Base-by-base conservation (phyloP, 2,888 invertebrate genomes). In the Carpatolechia fugitivella region DNA sequence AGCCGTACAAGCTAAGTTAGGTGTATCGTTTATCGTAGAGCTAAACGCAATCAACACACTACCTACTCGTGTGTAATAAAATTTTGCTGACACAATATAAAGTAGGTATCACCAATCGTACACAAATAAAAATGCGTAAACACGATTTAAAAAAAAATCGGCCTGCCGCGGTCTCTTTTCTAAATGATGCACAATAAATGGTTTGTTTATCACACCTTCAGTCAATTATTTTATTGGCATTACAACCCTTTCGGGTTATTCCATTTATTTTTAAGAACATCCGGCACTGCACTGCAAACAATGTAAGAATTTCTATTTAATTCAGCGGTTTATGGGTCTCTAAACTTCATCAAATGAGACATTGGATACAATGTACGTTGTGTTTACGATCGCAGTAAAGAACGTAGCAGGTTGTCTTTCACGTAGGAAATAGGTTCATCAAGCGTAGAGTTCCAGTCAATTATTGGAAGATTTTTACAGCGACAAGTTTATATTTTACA, bases 271-370 rank as follows among this genome's bases (percentile, higher is more conserved):
- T 3, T 16, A 4, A 44, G 1, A 11, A 20, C n/a, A 5, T 24
- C 20, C 1, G 3, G n/a, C n/a, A 6, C 44, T 24, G 1, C 11
- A 24, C 44, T 2, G n/a, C 14, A 38, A 50, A 50, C 50, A 50
- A 38, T 29, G 50, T 50, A 38, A 24, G 14, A 54, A 35, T 50
- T 55, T 50, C 44, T 55, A 40, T 55, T 55, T 55, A 55, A 55
- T 55, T 50, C 55, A 44, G n/a, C n/a, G 16, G 44, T 55, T 50
- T 51, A 55, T 51, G 31, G 51, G 24, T 36, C 30, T 47, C 51
- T 55, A 36, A 50, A 50, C 38, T 50, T 14, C 38, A 38, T 50
- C 29, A 24, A 50, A 50, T 29, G 50, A 50, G 38, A 49, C 35
- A 18, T 49, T 35, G 1, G 1, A 35, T 18, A 49, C 49, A 49